Conservation (phyloP, 2,113 vertebrate species). For the Aix galericulata region DNA sequence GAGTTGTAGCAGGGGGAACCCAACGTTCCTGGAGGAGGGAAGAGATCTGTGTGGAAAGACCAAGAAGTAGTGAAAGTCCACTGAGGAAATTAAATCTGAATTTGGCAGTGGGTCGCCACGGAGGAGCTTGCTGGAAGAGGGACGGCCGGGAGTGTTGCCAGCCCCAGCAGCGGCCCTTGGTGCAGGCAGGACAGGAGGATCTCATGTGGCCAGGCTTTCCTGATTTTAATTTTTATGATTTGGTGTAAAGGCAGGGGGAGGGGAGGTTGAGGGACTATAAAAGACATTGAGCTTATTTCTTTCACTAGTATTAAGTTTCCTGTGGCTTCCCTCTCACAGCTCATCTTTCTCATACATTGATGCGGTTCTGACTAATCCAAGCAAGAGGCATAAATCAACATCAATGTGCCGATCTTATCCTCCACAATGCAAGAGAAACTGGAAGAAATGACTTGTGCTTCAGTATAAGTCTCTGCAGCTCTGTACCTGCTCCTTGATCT, state of each 20-base stretch:
- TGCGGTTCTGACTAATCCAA: neutral
- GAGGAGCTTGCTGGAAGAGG: neutral
- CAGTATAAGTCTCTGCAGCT: neutral
- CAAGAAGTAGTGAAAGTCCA: neutral
- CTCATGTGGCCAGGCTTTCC: neutral
- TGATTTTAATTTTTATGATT: neutral
- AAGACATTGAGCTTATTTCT: neutral
- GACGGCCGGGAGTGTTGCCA: fast-evolving
- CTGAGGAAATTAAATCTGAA: neutral
- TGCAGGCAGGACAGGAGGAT: neutral
- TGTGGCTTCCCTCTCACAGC: neutral
- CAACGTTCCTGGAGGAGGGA: neutral
- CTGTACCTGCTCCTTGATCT: neutral
- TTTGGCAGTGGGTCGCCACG: neutral
- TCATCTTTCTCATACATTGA: neutral
- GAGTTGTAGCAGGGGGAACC: neutral
- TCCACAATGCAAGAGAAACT: neutral
- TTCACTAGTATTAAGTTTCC: neutral
- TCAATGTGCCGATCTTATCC: fast-evolving
- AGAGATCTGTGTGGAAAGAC: neutral
- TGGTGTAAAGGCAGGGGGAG: neutral
- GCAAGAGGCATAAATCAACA: neutral
- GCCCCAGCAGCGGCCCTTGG: neutral
- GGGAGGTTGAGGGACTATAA: neutral
- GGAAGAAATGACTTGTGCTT: neutral